Evolutionary conservation across 2,113 vertebrate genomes (phyloP), one percentile per base, ranked within the genome.

Genomic region (Tragelaphus buxtoni): DNA sequence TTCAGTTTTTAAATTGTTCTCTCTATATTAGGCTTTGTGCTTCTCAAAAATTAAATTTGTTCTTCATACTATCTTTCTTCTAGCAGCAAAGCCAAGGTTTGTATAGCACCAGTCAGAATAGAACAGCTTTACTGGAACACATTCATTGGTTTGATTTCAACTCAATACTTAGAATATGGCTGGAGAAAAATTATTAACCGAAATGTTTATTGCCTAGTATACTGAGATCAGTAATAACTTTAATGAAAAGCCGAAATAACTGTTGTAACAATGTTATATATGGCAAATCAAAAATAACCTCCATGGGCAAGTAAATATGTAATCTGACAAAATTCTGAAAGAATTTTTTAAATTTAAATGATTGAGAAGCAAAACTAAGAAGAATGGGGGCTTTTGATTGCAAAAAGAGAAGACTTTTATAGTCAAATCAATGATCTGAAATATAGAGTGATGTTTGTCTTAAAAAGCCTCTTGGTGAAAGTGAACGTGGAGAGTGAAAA

Each of bases 181-280:
- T 95, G n/a, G 7, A 95, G 35, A 97, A 97, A 55, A 95, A 95
- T 91, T 81, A 95, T 86, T 88, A 96, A 76, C 51, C 42, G 76
- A 95, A 95, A 97, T 96, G 86, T 79, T 97, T 93, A 97, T 83
- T 94, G 83, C 47, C 95, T 72, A 97, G 96, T 93, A 97, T 93
- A 95, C 53, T 4, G 30, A 96, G 76, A 93, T 96, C 94, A 96
- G 94, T 96, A 87, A 86, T 51, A 88, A 81, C 55, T 32, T 86
- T 89, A 96, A 95, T 79, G 92, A 95, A 93, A 95, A 95, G 55
- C 74, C 96, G 39, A 97, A 93, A 58, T 30, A 95, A 94, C 26
- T 81, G 18, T 30, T 90, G 42, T 32, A 55, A 45, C 85, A 49
- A 96, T 26, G 28, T 55, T 92, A 45, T 45, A 61, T 9, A 47